Conservation (phyloP, 2,888 invertebrate species). For the Noctua pronuba region DNA sequence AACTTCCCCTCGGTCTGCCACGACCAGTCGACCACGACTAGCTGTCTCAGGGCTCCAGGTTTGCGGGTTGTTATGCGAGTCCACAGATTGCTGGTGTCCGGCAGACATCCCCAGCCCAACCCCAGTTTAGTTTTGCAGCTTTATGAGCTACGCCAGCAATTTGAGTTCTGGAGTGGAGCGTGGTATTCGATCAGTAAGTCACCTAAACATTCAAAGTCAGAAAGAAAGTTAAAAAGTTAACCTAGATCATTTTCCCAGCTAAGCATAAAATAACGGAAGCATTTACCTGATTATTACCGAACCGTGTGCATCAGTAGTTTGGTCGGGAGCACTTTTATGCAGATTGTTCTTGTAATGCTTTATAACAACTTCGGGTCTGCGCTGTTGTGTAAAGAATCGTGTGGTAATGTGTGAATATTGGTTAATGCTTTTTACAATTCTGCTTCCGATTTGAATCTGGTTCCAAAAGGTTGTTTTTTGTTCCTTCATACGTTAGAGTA, state of each 20-base stretch:
- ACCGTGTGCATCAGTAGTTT: constrained; percentile 34
- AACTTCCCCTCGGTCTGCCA: neutral
- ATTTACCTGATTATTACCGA: constrained; percentile 35
- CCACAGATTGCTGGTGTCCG: too few relatives aligned
- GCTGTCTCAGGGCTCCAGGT: neutral
- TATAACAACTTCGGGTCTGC: neutral
- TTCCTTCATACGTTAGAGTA: too few relatives aligned
- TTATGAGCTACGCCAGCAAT: neutral
- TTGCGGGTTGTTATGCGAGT: too few relatives aligned
- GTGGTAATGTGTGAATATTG: constrained; percentile 21
- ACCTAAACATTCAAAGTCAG: neutral
- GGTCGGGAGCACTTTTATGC: constrained; percentile 46
- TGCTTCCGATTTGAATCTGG: neutral
- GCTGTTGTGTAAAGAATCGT: constrained; percentile 7
- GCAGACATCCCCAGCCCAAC: neutral
- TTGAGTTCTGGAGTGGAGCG: neutral
- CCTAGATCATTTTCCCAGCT: constrained; percentile 4
- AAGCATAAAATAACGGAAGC: constrained; percentile 34
- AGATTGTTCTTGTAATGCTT: constrained; percentile 50
- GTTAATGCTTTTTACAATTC: constrained; percentile 11
- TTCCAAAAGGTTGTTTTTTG: neutral
- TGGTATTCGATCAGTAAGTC: neutral
- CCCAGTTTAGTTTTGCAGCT: neutral
- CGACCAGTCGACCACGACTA: too few relatives aligned
- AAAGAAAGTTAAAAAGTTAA: neutral